Evolutionary conservation across 2,113 vertebrate genomes (phyloP), one percentile per base, ranked within the genome.

Genomic region (Rhynchomys soricoides): DNA sequence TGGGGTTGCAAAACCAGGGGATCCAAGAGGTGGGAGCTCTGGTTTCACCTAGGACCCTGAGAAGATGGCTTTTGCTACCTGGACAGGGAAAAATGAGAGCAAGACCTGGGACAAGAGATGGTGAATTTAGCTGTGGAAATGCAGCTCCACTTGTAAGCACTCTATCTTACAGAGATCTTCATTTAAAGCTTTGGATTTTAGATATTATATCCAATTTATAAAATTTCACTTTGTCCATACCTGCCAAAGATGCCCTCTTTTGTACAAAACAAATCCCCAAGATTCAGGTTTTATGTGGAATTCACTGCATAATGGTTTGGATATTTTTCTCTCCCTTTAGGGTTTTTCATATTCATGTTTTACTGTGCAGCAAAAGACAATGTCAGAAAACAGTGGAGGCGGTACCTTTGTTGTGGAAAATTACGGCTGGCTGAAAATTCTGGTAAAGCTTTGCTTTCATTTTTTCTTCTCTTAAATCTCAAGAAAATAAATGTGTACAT

Each of bases 271-370:
- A 87, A 96, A 48, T 40, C 89, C 73, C 75, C 68, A 15, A 48
- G 45, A 79, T 52, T 78, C 59, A 92, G 71, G 45, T 92, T 40
- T 82, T 85, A 78, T 91, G 91, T 89, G 71, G 22, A 95, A 96
- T 82, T 96, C 59, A 96, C 52, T 93, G 31, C 78, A n/a, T 89
- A 68, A 31, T 93, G 31, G 79, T 31, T 75, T 48, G 48, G 85
- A 91, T 70, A 37, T 97, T 79, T 3, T 96, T 52, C 79, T 93
- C 92, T 95, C 52, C 52, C 37, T 91, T 43, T 87, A 99, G 99
- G 99, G 13, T 99, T 99, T 97, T 99, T 99, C 96, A 99, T 99
- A 98, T 99, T 99, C 95, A 77, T 99, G n/a, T 99, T 99, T 97
- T 99, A 99, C 97, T 99, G 99, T 86, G 99, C 99, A 77, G 97